Base-by-base conservation (phyloP, 2,888 invertebrate species). In the Oscheius sp. region DNA sequence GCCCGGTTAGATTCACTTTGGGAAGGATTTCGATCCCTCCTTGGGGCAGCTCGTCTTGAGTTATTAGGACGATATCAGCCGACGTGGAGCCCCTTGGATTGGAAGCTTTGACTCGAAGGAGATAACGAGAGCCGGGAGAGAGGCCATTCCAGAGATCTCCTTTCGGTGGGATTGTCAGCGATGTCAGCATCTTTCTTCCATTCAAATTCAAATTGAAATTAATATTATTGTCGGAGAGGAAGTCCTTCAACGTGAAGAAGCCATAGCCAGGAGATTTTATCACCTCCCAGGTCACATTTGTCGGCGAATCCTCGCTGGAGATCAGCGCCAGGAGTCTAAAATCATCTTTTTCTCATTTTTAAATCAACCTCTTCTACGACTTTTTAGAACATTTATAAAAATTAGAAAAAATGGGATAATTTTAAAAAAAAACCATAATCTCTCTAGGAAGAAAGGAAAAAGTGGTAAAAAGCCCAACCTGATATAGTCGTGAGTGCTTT, bases 91-190 rank as follows among this genome's bases (percentile, higher is more conserved):
- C 66, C n/a, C 31, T 39, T 1, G 55, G 31, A 39, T 53, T 55
- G 15, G 42, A 12, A 20, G 66, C 66, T 6, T 33, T 39, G 12
- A 66, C 25, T 27, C 55, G 33, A 20, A 66, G 17, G 1, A 55
- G 31, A 39, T 66, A 66, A 2, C 27, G 31, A 17, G 66, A 45
- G 31, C 45, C 25, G 10, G 57, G 55, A 12, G 45, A 15, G 6
- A 66, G 33, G 4, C 66, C 66, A 23, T 39, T 15, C 66, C 66
- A 66, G 23, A 27, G 39, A 12, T 37, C 23, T 6, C 50, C 50
- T 55, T 66, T 53, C 4, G 66, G 66, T 12, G 79, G 77, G 31
- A 79, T 77, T 10, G 79, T 79, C 3, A 79, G 45, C 0, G 79
- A 79, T 1, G 78, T 73, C 6, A 71, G 61, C 4, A 73, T 65